Evolutionary conservation across 2,113 vertebrate genomes (phyloP).

Genomic region (Recurvirostra avosetta): DNA sequence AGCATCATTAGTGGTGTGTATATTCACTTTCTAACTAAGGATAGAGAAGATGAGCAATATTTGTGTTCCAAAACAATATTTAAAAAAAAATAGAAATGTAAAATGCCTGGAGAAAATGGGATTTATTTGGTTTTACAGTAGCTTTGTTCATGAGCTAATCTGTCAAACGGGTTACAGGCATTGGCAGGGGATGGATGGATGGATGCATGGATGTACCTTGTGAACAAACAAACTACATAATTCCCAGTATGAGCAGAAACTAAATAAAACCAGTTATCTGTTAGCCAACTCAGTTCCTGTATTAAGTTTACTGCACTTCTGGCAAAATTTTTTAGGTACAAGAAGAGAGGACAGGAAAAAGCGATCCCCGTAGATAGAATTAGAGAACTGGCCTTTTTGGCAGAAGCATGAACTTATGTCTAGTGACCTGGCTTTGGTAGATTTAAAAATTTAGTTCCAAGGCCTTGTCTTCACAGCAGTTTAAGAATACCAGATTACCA

Average conservation of each 20-base stretch:
- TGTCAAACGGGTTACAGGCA: neutral
- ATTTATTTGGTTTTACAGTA: neutral
- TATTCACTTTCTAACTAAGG: neutral
- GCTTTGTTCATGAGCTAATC: neutral
- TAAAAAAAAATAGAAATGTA: neutral
- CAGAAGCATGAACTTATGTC: neutral
- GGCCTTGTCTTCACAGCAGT: neutral
- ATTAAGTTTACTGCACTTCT: neutral
- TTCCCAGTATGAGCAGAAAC: neutral
- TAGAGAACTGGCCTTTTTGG: neutral
- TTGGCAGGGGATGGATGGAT: neutral
- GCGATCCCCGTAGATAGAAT: neutral
- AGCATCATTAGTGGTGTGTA: slow-evolving; percentile 89
- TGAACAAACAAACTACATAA: neutral
- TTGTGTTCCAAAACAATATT: neutral
- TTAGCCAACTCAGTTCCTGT: neutral
- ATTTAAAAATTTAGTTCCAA: neutral
- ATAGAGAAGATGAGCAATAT: neutral
- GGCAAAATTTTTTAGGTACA: neutral
- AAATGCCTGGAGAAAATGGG: neutral
- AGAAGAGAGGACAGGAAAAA: neutral
- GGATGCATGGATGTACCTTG: neutral
- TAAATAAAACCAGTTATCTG: neutral
- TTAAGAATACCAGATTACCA: neutral
- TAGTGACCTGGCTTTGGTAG: neutral